A percentile compares a stretch with the other conserved stretches of the same genome.
Conservation (phyloP, 2,888 invertebrate species). For the Caprella mutica region DNA sequence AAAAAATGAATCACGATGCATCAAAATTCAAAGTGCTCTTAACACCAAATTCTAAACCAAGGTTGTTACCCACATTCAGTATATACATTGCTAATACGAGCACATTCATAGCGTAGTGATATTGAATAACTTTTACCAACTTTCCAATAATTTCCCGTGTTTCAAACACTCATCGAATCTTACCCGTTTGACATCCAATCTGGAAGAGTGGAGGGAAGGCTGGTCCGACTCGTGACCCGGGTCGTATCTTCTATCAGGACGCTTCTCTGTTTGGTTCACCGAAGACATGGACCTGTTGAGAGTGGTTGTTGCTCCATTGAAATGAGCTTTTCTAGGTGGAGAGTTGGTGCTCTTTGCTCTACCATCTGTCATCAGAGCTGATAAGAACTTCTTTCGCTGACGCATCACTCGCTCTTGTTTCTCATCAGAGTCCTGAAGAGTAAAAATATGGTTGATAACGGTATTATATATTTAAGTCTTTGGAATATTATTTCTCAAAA, state of each 20-base stretch:
- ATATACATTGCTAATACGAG: no score
- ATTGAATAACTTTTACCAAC: no score
- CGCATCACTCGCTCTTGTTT: conserved; percentile 21
- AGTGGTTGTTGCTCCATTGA: not conserved
- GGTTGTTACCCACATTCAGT: no score
- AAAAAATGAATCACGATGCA: no score
- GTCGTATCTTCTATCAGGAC: not conserved
- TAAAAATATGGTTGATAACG: no score
- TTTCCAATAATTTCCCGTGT: no score
- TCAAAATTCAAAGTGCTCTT: no score
- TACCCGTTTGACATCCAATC: not conserved
- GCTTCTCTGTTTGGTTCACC: not conserved
- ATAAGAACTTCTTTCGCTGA: conserved; percentile 29
- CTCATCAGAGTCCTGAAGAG: conserved; percentile 14
- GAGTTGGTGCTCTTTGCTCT: conserved; percentile 6
- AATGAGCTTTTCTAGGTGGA: not conserved
- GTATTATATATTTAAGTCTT: no score
- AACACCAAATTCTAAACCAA: no score
- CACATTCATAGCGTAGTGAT: no score
- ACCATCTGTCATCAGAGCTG: conserved; percentile 20
- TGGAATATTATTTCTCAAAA: no score
- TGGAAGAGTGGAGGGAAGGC: not conserved
- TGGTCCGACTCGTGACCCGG: conserved; percentile 1
- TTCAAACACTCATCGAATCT: not conserved
- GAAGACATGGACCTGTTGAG: conserved; percentile 4